These are phyloP conservation scores for Mastomys coucha DNA, from an alignment of 2,113 vertebrate genomes.

Conservation along the genomic window DNA sequence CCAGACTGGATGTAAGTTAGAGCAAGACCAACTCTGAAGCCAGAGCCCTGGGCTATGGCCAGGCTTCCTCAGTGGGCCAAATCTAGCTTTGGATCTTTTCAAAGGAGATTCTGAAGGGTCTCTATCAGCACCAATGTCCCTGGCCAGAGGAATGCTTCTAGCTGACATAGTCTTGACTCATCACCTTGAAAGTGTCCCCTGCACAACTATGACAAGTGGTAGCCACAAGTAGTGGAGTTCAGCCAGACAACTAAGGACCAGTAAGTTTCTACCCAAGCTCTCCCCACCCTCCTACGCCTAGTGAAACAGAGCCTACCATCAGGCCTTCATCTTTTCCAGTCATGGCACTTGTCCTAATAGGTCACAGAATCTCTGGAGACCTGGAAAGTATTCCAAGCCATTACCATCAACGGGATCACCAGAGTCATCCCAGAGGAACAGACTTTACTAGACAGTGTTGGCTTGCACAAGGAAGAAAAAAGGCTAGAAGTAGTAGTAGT, in stretches of 20 bases:
- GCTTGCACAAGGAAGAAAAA: not conserved
- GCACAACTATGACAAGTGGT: not conserved
- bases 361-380: not conserved
- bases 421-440: conserved; percentile 35
- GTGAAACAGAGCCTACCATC: not conserved
- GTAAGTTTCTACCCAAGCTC: not conserved
- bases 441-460: conserved; percentile 17
- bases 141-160: not conserved
- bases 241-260: not conserved
- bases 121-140: not conserved
- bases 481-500: not conserved
- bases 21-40: not conserved
- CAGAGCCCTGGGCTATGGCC: not conserved
- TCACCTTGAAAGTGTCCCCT: not conserved
- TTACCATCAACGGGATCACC: not conserved
- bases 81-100: not conserved
- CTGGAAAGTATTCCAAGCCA: not conserved
- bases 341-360: not conserved
- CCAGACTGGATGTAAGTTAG: not conserved
- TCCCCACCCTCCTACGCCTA: not conserved
- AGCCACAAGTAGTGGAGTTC: no score
- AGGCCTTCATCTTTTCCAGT: not conserved
- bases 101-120: not conserved
- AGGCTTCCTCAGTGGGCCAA: not conserved
- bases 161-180: not conserved